Conservation (phyloP, 2,888 invertebrate genomes). For the Norana najaformis region DNA sequence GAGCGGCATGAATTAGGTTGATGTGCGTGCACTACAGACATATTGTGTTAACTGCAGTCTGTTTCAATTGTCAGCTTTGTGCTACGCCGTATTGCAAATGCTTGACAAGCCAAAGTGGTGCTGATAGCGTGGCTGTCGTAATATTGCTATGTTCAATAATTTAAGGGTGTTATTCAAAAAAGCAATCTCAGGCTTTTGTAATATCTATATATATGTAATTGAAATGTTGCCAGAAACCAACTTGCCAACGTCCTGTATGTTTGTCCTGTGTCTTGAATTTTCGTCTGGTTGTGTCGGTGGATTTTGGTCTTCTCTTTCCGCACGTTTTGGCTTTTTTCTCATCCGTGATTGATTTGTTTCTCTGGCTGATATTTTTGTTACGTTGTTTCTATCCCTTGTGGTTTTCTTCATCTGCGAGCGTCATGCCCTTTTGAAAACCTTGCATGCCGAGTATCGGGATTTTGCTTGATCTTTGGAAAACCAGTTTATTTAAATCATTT, state of each 20-base stretch:
- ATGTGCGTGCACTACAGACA: not conserved
- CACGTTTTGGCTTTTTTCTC: not conserved
- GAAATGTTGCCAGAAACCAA: conserved; percentile 19
- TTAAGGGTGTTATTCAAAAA: conserved; percentile 21
- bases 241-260: conserved; percentile 15
- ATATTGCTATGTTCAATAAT: conserved; percentile 10
- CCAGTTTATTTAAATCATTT: not conserved
- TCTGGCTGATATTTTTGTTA: not conserved
- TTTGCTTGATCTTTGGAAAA: no score
- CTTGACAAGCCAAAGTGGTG: not conserved
- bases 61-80: not conserved
- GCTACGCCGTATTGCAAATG: not conserved
- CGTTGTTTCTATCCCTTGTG: no score
- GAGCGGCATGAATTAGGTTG: not conserved
- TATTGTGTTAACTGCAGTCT: not conserved
- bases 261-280: not conserved
- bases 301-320: not conserved
- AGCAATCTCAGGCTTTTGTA: conserved; percentile 24
- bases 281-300: not conserved
- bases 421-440: not conserved
- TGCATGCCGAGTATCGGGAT: no score
- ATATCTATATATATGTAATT: not conserved
- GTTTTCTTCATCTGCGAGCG: not conserved
- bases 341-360: not conserved
- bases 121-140: not conserved